Evolutionary conservation across 2,888 invertebrate genomes (phyloP).

Genomic region (Diadegma fenestrale): DNA sequence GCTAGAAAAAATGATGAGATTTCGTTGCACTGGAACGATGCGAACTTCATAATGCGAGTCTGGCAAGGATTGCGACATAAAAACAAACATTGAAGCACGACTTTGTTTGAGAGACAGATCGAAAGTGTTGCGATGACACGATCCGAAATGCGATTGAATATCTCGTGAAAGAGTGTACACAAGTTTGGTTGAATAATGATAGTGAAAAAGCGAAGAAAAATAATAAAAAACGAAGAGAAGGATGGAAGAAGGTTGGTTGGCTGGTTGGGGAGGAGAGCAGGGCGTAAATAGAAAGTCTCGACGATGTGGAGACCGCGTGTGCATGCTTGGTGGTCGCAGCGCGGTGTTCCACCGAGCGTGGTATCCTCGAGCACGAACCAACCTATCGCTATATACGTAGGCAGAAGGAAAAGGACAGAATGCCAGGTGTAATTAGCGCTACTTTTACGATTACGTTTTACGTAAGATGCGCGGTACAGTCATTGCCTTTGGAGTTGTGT

Average conservation of each 20-base stretch:
- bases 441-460: slow-evolving; percentile 67
- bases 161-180: not conserved
- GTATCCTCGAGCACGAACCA: slow-evolving; percentile 1
- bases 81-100: too few species aligned
- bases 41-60: too few species aligned
- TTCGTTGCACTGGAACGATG: too few species aligned
- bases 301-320: slow-evolving; percentile 36
- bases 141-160: not conserved
- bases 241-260: not conserved
- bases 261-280: slow-evolving; percentile 15
- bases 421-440: slow-evolving; percentile 64
- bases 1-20: too few species aligned
- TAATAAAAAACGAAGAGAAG: not conserved
- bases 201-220: not conserved
- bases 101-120: too few species aligned
- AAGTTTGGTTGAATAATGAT: not conserved
- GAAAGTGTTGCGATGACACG: not conserved
- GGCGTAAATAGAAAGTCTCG: slow-evolving; percentile 65
- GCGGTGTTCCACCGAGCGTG: slow-evolving; percentile 46
- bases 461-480: slow-evolving; percentile 58
- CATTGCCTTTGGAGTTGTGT: slow-evolving; percentile 37
- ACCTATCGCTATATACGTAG: not conserved
- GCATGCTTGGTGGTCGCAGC: slow-evolving; percentile 37
- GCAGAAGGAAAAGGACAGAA: slow-evolving; percentile 8
- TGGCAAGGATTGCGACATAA: too few species aligned